These are phyloP conservation scores for Prorops nasuta DNA, from an alignment of 1,140 invertebrate species.

Conservation along the genomic window DNA sequence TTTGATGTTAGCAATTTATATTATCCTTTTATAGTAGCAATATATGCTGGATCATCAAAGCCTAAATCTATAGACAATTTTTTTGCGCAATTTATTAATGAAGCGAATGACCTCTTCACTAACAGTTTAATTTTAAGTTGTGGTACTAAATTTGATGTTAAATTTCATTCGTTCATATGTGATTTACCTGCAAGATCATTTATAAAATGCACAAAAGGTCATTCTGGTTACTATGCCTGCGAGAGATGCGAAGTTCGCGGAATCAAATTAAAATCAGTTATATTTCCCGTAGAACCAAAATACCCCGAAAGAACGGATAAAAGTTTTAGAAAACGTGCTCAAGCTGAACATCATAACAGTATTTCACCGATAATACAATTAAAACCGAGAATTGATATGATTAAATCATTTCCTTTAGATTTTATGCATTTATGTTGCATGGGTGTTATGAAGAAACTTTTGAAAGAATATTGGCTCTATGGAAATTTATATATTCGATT, in stretches of 20 bases:
- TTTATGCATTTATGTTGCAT: neutral
- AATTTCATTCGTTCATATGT: conserved; percentile 8
- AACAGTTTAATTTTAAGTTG: conserved; percentile 7
- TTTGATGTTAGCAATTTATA: conserved; percentile 2
- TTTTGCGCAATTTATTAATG: conserved; percentile 9
- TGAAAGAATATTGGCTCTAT: neutral
- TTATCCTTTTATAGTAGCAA: conserved; percentile 7
- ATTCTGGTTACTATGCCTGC: conserved; percentile 8
- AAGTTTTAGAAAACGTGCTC: conserved; percentile 4
- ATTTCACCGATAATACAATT: neutral
- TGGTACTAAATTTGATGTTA: neutral
- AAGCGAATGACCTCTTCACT: conserved; percentile 11
- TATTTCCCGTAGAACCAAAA: neutral
- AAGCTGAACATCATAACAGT: neutral
- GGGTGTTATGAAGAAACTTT: neutral
- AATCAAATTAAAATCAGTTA: neutral
- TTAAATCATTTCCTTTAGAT: neutral
- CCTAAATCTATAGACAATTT: conserved; percentile 2
- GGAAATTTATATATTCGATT: neutral
- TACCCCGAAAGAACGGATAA: neutral
- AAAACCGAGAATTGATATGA: neutral
- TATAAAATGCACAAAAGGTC: conserved; percentile 6
- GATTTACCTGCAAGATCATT: conserved; percentile 10
- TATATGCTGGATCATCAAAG: conserved; percentile 8
- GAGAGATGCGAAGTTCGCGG: conserved; percentile 10